Base-by-base conservation (phyloP, 92 coral and sea anemone genomes). In the Zoanthus solanderi region DNA sequence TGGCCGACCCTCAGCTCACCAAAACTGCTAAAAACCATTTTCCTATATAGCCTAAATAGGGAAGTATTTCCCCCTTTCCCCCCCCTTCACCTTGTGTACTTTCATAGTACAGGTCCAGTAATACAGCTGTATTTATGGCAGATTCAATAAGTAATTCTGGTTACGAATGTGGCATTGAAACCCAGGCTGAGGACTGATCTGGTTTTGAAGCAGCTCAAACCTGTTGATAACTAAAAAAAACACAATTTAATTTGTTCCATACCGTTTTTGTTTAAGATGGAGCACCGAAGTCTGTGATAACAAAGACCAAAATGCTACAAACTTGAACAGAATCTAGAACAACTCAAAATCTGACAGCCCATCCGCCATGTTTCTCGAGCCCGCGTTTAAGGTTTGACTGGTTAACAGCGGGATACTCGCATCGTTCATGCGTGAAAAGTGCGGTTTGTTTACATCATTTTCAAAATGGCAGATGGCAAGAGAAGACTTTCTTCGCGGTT, bases 381-480 rank as follows among this genome's bases (percentile, higher is more conserved):
- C 93, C 30, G 84, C 90, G 31, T 23, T 66, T 8, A 53, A 71
- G 9, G 10, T 6, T 4, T 12, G 34, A 4, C 17, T 7, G 16
- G n/a, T 52, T 52, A 14, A 46, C 93, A 76, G 93, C 93, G 93
- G 93, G 28, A 3, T 75, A 0, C 31, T 18, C 18, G 11, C 30
- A 65, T 48, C 53, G 76, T 31, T 79, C 85, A 82, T 87, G 84
- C 88, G 74, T 58, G 60, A 30, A 66, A 46, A 34, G 75, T 30
- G 29, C 30, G 14, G 18, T 90, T 91, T 92, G 95, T 93, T 82
- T 76, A 79, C 87, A 89, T 84, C 88, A 79, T 86, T 50, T 50
- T 78, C 88, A 90, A 90, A 76, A 94, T 94, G 97, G 94, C 90
- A 58, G 97, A 90, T 29, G 89, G 84, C n/a, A 87, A n/a, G n/a